Base-by-base conservation (phyloP, 2,113 vertebrate species). In the Strix uralensis region DNA sequence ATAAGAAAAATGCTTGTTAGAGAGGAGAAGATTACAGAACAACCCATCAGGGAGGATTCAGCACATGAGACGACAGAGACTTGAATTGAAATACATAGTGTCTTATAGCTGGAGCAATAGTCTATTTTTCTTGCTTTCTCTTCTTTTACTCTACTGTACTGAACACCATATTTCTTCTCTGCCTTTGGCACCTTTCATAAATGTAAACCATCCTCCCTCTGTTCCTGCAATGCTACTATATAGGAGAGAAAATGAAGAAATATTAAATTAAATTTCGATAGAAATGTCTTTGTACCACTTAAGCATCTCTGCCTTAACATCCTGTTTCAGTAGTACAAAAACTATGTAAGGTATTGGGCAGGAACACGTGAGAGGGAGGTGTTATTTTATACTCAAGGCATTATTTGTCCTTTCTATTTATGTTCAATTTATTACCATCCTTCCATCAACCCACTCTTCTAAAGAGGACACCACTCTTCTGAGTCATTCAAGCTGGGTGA, bases 11-110 rank as follows among this genome's bases (percentile, higher is more conserved):
- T 36, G 54, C 38, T 55, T 87, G 49, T 70, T 80, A 80, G 40
- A 80, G 40, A 81, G 46, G n/a, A 88, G 54, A 87, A 92, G 49
- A 95, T 95, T 97, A 90, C 61, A 91, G 83, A 95, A 85, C 61
- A 90, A 54, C 59, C 32, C 86, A 95, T 95, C 77, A 59, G 86
- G 77, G 91, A 97, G 46, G 80, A 95, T 89, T 94, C 88, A 90
- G 86, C n/a, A 89, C 83, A 90, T 17, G 40, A 88, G 69, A 88
- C 0, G 13, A 86, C 86, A 92, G 54, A 86, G 25, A 49, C 62
- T 89, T 92, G 90, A 96, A 97, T 23, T 95, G 83, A 97, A 96
- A 95, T 95, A 95, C 89, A 79, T 73, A 46, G 77, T 90, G 55
- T 80, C 92, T 95, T 83, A 90, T 27, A 86, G 82, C 46, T 75